Conservation (phyloP, 2,113 vertebrate genomes). For the Albula goreensis region DNA sequence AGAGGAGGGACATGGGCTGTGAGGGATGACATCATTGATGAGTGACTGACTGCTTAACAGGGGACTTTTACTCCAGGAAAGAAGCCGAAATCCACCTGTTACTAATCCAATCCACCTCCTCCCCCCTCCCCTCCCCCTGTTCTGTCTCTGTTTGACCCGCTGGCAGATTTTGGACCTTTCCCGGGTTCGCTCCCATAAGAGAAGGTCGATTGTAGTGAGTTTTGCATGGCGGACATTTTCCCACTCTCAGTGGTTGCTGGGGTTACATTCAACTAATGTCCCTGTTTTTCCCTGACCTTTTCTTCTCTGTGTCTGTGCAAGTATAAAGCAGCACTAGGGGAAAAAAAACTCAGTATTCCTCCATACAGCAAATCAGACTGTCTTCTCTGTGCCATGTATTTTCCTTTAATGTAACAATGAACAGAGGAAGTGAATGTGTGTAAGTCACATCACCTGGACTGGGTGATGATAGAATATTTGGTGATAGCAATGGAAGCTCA, state of each 20-base stretch:
- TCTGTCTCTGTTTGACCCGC: not conserved
- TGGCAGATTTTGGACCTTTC: slow-evolving; percentile 63
- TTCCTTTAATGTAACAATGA: no score
- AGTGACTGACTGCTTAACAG: not conserved
- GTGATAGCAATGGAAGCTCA: no score
- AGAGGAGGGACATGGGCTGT: not conserved
- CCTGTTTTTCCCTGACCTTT: not conserved
- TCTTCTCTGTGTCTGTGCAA: not conserved
- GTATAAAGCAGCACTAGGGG: not conserved
- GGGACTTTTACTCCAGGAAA: not conserved
- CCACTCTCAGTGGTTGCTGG: slow-evolving; percentile 11
- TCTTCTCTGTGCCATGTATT: not conserved
- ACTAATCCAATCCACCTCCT: slow-evolving; percentile 25
- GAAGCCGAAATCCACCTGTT: not conserved
- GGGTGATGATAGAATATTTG: no score
- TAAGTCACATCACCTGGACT: no score
- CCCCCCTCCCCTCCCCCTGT: slow-evolving; percentile 41
- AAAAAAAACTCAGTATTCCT: not conserved
- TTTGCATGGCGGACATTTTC: slow-evolving; percentile 46
- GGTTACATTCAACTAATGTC: slow-evolving; percentile 7
- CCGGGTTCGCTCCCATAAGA: slow-evolving; percentile 58
- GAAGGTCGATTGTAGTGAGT: slow-evolving; percentile 73
- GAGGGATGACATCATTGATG: not conserved
- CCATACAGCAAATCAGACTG: not conserved
- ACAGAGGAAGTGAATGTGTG: no score